Conservation (phyloP, 2,888 invertebrate species). For the Peribatodes rhomboidaria region DNA sequence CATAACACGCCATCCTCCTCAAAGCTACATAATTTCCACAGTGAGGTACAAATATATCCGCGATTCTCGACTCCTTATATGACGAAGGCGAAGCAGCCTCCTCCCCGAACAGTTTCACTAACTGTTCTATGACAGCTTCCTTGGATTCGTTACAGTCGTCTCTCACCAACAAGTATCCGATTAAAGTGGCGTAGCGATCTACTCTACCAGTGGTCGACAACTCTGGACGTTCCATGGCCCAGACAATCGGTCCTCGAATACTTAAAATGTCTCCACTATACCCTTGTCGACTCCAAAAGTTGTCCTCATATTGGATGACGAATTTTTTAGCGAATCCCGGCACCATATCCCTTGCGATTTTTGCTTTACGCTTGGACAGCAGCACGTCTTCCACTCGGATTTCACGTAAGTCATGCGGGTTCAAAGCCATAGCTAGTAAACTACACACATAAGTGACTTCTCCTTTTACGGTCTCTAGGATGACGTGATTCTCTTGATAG, state of each 20-base stretch:
- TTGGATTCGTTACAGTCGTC: slow-evolving; percentile 52
- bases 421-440: slow-evolving; percentile 76
- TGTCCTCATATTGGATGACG: slow-evolving; percentile 68
- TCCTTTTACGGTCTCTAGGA: slow-evolving; percentile 74
- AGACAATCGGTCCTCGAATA: slow-evolving; percentile 77
- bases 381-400: slow-evolving; percentile 71
- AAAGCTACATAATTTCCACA: slow-evolving; percentile 76
- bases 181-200: slow-evolving; percentile 62
- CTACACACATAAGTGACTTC: slow-evolving; percentile 75
- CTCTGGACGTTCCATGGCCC: slow-evolving; percentile 77
- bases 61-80: slow-evolving; percentile 69
- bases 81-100: slow-evolving; percentile 65
- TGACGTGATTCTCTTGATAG: slow-evolving; percentile 68
- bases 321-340: slow-evolving; percentile 71
- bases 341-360: slow-evolving; percentile 57
- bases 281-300: slow-evolving; percentile 73
- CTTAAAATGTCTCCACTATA: slow-evolving; percentile 81
- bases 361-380: slow-evolving; percentile 56
- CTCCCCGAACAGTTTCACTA: slow-evolving; percentile 72
- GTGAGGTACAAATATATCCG: slow-evolving; percentile 72
- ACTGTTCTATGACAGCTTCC: slow-evolving; percentile 69
- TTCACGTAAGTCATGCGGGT: slow-evolving; percentile 71
- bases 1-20: slow-evolving; percentile 53
- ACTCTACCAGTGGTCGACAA: slow-evolving; percentile 65
- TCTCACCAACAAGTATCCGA: slow-evolving; percentile 68